Evolutionary conservation across 1,140 invertebrate species (phyloP).

Genomic region (Olivierus martensii): DNA sequence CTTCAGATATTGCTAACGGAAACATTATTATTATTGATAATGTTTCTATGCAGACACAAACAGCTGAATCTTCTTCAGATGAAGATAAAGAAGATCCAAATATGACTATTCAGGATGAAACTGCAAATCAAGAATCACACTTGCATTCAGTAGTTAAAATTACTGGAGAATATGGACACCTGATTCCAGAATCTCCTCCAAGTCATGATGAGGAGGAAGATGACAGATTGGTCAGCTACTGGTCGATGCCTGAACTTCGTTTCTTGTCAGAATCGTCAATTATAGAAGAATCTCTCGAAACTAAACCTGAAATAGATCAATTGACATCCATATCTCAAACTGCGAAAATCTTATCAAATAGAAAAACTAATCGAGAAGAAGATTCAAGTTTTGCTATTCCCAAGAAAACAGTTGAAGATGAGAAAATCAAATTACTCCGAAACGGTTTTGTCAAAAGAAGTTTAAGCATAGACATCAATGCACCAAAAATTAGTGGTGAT

Average conservation of each 20-base stretch:
- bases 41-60: no score
- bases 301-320: constrained; percentile 5
- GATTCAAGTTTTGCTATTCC: not conserved
- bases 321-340: not conserved
- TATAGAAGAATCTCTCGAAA: constrained; percentile 5
- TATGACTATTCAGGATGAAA: no score
- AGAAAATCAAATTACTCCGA: not conserved
- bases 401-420: not conserved
- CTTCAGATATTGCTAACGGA: not conserved
- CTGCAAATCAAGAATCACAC: no score
- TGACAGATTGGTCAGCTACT: constrained; percentile 6
- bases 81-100: no score
- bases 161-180: no score
- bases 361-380: not conserved
- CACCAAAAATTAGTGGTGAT: no score
- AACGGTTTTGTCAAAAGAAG: constrained; percentile 15
- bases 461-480: constrained; percentile 12
- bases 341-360: not conserved
- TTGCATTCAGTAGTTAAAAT: no score
- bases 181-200: no score
- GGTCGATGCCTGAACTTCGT: constrained; percentile 23
- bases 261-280: constrained; percentile 2
- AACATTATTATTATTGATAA: not conserved
- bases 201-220: no score
- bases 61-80: no score